These are phyloP conservation scores for Salvator merianae DNA, from an alignment of 2,113 vertebrate genomes.

Conservation along the genomic window DNA sequence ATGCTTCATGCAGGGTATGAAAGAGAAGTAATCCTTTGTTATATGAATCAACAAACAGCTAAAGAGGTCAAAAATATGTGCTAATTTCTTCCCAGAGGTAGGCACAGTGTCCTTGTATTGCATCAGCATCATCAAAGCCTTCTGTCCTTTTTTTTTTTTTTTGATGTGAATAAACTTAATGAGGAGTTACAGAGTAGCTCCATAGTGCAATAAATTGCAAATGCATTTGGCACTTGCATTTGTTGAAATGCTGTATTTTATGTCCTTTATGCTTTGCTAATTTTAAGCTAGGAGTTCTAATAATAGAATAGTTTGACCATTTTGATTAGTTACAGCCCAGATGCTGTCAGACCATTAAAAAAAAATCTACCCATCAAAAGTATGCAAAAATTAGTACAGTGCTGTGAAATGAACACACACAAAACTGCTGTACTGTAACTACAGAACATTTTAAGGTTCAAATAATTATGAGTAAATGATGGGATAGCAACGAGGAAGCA, in stretches of 20 bases:
- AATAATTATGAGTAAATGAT: no score
- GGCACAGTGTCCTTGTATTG: not conserved
- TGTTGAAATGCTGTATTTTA: conserved; percentile 2
- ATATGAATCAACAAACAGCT: not conserved
- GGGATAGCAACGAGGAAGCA: no score
- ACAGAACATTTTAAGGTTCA: no score
- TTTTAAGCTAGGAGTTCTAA: conserved; percentile 12
- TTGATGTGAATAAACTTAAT: conserved; percentile 1
- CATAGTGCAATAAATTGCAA: not conserved
- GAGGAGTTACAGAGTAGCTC: not conserved
- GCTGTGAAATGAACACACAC: no score
- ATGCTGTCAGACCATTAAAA: not conserved
- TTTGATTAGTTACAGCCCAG: not conserved
- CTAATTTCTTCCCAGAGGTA: not conserved
- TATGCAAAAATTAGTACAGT: no score
- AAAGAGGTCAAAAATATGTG: not conserved
- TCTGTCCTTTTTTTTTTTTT: conserved; percentile 21
- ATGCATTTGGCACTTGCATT: conserved; percentile 2
- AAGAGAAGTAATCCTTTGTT: not conserved
- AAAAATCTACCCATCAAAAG: not conserved
- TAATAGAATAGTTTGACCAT: conserved; percentile 14
- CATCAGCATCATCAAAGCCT: not conserved
- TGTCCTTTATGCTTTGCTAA: conserved; percentile 8
- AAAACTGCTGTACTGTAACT: no score
- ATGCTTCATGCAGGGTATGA: not conserved